Evolutionary conservation across 2,113 vertebrate species (phyloP).

Genomic region (Urocitellus parryii): DNA sequence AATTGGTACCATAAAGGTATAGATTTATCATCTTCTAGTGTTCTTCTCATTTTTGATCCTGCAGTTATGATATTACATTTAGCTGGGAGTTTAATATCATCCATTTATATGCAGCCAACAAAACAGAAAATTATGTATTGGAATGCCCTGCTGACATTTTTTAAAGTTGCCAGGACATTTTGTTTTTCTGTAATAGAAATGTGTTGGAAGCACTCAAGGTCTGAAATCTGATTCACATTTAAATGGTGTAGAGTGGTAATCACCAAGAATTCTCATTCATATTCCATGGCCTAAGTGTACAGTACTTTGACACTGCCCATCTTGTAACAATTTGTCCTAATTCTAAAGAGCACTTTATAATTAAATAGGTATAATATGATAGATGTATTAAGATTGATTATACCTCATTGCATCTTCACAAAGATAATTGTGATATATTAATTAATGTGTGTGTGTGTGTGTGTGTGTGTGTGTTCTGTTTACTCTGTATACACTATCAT

Average conservation of each 20-base stretch:
- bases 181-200: conserved; percentile 76
- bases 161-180: conserved; percentile 86
- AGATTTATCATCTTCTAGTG: conserved; percentile 83
- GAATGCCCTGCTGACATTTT: conserved; percentile 87
- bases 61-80: conserved; percentile 85
- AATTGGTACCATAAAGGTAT: conserved; percentile 79
- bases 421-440: conserved; percentile 64
- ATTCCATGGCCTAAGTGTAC: conserved; percentile 83
- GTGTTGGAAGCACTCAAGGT: conserved; percentile 80
- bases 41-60: conserved; percentile 82
- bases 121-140: conserved; percentile 89
- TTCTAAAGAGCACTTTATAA: conserved; percentile 82
- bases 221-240: conserved; percentile 86
- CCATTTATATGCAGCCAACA: conserved; percentile 86
- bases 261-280: conserved; percentile 84
- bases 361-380: conserved; percentile 77
- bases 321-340: conserved; percentile 82
- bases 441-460: conserved; percentile 57
- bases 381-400: conserved; percentile 80
- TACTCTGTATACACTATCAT: not conserved
- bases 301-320: conserved; percentile 83
- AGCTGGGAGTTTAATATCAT: conserved; percentile 85
- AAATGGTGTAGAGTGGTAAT: conserved; percentile 82
- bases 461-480: not conserved
- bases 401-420: conserved; percentile 74